Percentiles rank a stretch among this genome's conserved stretches.
phyloP scores from a whole-genome alignment of 37 sponge, comb jelly and placozoan genomes.

The Agelas oroides region DNA sequence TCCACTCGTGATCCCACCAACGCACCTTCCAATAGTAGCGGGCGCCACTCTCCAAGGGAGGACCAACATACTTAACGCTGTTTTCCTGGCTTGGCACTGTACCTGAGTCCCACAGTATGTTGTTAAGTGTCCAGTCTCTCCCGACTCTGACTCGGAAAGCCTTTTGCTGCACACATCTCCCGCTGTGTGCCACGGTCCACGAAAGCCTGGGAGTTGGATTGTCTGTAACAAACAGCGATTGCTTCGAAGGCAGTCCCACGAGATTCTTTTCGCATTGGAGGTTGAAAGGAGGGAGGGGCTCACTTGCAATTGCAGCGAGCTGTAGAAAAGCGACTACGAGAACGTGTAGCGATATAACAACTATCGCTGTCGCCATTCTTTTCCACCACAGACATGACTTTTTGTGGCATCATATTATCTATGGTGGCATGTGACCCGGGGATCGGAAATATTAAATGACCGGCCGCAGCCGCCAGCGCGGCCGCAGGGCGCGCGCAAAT shows the following conservation, averaged over 20 bases:
- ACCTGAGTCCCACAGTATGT: conserved; percentile 62
- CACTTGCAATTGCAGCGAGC: not conserved
- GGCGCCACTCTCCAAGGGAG: conserved; percentile 33
- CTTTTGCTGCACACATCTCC: conserved; percentile 40
- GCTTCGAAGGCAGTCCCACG: conserved; percentile 3
- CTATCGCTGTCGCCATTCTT: too few relatives aligned
- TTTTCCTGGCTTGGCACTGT: conserved; percentile 11
- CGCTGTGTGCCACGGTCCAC: conserved; percentile 67
- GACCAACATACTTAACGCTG: conserved; percentile 21
- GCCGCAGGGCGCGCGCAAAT: too few relatives aligned
- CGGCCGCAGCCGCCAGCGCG: too few relatives aligned
- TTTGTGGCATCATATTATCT: too few relatives aligned
- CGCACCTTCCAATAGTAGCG: conserved; percentile 48
- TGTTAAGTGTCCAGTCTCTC: not conserved
- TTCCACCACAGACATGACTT: too few relatives aligned
- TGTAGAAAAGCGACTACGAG: not conserved
- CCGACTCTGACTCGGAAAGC: conserved; percentile 45
- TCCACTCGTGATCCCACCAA: conserved; percentile 70
- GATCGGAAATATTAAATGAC: too few relatives aligned
- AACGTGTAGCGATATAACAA: too few relatives aligned
- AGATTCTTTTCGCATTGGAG: conserved; percentile 38
- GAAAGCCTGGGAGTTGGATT: conserved; percentile 49
- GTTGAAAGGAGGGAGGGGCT: conserved; percentile 32
- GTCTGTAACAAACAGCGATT: conserved; percentile 48
- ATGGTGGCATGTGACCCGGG: too few relatives aligned